Percentiles rank a stretch among this genome's conserved stretches.
These are phyloP conservation scores for Melanotaenia boesemani DNA, from an alignment of 2,797 vertebrate genomes.

Conservation along the genomic window DNA sequence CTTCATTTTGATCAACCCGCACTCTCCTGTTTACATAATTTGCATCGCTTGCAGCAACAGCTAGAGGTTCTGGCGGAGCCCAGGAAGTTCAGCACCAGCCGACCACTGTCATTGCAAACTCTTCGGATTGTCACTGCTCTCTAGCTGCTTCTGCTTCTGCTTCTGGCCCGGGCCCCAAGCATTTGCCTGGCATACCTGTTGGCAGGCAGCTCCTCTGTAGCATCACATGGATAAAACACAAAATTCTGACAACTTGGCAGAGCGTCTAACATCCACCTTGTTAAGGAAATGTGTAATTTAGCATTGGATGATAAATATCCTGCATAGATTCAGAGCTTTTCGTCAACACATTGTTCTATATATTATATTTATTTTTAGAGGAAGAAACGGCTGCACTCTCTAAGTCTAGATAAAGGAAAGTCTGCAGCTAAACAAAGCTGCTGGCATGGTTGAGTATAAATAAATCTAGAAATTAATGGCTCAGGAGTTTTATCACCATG, in stretches of 20 bases:
- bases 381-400: conserved; percentile 33
- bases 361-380: conserved; percentile 37
- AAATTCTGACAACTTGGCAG: not conserved
- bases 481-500: conserved; percentile 69
- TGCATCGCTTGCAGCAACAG: too few relatives aligned
- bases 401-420: conserved; percentile 36
- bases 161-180: too few relatives aligned
- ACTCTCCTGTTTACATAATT: too few relatives aligned
- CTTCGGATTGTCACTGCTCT: too few relatives aligned
- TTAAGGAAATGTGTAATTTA: conserved; percentile 26
- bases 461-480: conserved; percentile 72
- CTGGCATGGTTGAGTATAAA: conserved; percentile 58
- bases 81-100: too few relatives aligned
- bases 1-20: too few relatives aligned
- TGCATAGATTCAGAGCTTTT: conserved; percentile 10
- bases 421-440: conserved; percentile 35
- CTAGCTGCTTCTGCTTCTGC: too few relatives aligned
- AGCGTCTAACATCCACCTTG: not conserved
- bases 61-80: too few relatives aligned
- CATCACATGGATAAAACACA: not conserved
- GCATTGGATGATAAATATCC: conserved; percentile 28
- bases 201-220: too few relatives aligned
- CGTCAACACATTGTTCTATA: not conserved
- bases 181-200: too few relatives aligned
- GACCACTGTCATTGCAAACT: too few relatives aligned